Percentiles rank a stretch among this genome's conserved stretches.
Evolutionary conservation across 2,888 invertebrate species (phyloP).

Genomic region (Tineola bisselliella): DNA sequence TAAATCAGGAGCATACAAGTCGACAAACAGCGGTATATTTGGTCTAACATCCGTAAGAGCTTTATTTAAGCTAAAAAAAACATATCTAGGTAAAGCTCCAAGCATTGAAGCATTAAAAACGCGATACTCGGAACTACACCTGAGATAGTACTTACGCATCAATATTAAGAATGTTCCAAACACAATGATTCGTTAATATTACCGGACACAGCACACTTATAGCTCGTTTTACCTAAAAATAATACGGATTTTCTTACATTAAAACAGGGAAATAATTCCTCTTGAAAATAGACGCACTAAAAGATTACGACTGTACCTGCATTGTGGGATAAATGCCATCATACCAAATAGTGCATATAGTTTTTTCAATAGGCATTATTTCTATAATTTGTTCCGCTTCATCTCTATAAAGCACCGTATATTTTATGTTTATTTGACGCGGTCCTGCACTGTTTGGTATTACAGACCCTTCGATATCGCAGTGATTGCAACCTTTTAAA

Average conservation of each 20-base stretch:
- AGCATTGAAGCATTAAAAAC: too few species aligned
- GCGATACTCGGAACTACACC: too few species aligned
- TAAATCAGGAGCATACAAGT: conserved; percentile 48
- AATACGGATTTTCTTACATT: too few species aligned
- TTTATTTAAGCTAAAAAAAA: conserved; percentile 40
- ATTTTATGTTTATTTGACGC: conserved; percentile 41
- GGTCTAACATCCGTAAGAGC: conserved; percentile 45
- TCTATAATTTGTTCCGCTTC: conserved; percentile 47
- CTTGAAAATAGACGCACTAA: too few species aligned
- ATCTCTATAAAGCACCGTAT: conserved; percentile 44
- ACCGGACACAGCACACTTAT: conserved; percentile 49
- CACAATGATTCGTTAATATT: conserved; percentile 53
- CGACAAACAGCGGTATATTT: conserved; percentile 36
- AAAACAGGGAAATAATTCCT: neutral
- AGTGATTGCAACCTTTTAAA: conserved; percentile 44
- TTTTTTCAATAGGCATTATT: conserved; percentile 44
- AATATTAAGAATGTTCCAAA: conserved; percentile 56
- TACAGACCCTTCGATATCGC: conserved; percentile 38
- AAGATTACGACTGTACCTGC: conserved; percentile 30
- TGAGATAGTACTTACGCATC: conserved; percentile 53
- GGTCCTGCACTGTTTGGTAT: conserved; percentile 48
- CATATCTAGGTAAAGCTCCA: too few species aligned
- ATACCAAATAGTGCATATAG: conserved; percentile 51
- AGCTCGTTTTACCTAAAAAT: conserved; percentile 48
- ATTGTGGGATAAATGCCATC: conserved; percentile 57